phyloP scores from a whole-genome alignment of 2,797 vertebrate genomes.

The Clarias laeviceps region DNA sequence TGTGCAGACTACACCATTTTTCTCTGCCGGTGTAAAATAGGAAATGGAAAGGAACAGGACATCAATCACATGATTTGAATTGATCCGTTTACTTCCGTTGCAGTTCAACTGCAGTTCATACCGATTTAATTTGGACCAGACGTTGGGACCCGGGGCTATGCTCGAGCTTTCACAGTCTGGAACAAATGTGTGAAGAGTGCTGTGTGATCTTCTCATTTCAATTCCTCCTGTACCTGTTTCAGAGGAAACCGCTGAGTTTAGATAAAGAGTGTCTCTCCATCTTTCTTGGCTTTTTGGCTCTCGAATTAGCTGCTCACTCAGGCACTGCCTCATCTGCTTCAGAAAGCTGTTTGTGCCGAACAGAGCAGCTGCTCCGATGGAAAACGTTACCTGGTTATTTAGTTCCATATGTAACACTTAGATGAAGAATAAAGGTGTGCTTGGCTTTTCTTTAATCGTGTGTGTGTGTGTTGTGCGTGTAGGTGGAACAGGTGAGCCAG shows the following conservation, averaged over 20 bases:
- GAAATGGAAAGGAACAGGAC: background rate
- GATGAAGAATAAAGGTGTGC: background rate
- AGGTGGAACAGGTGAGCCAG: conserved; percentile 98
- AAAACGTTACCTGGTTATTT: background rate
- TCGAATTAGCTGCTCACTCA: background rate
- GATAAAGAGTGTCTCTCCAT: background rate
- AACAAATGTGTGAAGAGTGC: background rate
- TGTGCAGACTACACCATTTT: background rate
- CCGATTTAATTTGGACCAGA: background rate
- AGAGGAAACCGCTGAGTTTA: background rate
- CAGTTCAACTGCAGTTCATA: background rate
- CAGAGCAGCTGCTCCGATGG: background rate
- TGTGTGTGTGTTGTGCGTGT: conserved; percentile 32
- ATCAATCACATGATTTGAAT: background rate
- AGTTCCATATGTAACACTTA: background rate
- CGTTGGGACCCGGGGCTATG: background rate
- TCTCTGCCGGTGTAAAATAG: background rate
- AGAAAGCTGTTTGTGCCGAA: background rate
- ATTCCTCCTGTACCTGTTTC: background rate
- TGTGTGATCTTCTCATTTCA: background rate
- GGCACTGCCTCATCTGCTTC: background rate
- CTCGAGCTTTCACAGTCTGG: background rate
- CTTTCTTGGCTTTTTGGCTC: background rate
- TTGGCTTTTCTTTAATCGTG: background rate
- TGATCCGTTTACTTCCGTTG: background rate